Evolutionary conservation across 2,888 invertebrate genomes (phyloP).

Genomic region (Watsonalla binaria): DNA sequence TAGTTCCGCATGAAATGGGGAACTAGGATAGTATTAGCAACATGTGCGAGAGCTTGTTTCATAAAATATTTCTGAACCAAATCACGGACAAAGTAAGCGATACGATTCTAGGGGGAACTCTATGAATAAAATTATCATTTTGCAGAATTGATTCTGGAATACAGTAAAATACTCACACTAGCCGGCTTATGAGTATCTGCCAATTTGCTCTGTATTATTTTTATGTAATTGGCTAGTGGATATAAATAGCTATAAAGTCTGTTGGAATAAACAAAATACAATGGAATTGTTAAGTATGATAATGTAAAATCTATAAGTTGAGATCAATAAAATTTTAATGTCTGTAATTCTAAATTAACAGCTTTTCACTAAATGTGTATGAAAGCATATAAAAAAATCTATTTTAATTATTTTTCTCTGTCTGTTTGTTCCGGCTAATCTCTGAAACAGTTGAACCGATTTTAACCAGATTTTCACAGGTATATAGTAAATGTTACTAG

Average conservation of each 20-base stretch:
- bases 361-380: too few species aligned
- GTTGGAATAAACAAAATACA: not conserved
- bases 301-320: too few species aligned
- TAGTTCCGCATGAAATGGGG: constrained; percentile 9
- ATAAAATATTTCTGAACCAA: constrained; percentile 69
- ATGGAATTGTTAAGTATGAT: too few species aligned
- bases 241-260: not conserved
- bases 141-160: constrained; percentile 73
- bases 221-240: constrained; percentile 23
- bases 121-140: constrained; percentile 78
- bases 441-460: too few species aligned
- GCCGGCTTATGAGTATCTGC: constrained; percentile 53
- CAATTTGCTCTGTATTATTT: constrained; percentile 30
- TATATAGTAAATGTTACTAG: too few species aligned
- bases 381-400: too few species aligned
- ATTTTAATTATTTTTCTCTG: too few species aligned
- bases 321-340: too few species aligned
- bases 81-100: constrained; percentile 75
- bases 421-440: too few species aligned
- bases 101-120: constrained; percentile 73
- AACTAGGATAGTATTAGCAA: constrained; percentile 29
- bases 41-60: constrained; percentile 46
- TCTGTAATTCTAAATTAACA: too few species aligned
- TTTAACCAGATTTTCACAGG: too few species aligned
- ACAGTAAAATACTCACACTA: constrained; percentile 63